Conservation (phyloP, 2,888 invertebrate species). For the Drosophila infuscata region DNA sequence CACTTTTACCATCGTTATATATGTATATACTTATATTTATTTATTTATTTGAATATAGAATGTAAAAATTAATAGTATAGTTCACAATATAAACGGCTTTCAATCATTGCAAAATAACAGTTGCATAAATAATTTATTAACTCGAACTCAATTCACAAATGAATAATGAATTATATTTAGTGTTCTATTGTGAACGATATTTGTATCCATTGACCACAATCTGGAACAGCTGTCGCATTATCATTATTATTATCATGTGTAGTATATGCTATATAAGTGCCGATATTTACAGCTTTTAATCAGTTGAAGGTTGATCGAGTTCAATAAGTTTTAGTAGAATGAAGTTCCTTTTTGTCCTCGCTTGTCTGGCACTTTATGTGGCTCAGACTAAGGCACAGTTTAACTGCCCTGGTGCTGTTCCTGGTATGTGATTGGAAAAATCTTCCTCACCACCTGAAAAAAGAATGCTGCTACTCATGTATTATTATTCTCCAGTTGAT, state of each 20-base stretch:
- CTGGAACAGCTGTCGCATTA: not conserved
- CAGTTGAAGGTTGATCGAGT: not conserved
- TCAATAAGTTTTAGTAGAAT: not conserved
- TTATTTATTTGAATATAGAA: no score
- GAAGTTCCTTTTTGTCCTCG: not conserved
- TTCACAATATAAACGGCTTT: no score
- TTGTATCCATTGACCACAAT: not conserved
- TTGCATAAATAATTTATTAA: not conserved
- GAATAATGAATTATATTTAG: not conserved
- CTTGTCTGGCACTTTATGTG: not conserved
- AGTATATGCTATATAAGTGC: not conserved
- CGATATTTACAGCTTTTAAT: not conserved
- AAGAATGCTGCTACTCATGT: not conserved
- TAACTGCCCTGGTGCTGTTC: not conserved
- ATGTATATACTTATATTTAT: no score
- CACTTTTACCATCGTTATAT: no score
- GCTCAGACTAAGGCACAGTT: not conserved
- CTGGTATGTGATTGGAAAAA: not conserved
- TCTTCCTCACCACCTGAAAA: not conserved
- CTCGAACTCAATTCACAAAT: not conserved
- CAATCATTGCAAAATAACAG: not conserved
- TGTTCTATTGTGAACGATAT: not conserved
- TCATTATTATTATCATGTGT: not conserved
- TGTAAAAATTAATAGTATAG: no score
- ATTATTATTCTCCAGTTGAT: no score